These are phyloP conservation scores for Okamejei kenojei DNA, from an alignment of 2,797 vertebrate species.

Conservation along the genomic window DNA sequence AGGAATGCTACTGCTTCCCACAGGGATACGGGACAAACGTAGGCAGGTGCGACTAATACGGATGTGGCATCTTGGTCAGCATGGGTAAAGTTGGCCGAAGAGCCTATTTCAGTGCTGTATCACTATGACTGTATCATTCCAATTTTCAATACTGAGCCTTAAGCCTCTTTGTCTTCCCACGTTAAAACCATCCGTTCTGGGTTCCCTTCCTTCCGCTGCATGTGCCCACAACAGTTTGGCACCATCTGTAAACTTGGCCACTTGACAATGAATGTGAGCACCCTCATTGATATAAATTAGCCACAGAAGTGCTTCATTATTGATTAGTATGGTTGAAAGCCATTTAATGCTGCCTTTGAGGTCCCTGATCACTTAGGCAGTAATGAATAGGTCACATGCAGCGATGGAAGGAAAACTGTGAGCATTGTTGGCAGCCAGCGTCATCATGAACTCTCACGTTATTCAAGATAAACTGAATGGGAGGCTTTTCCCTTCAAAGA, in stretches of 20 bases:
- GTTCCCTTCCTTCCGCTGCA: neutral
- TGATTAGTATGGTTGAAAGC: neutral
- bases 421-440: neutral
- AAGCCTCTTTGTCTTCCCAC: neutral
- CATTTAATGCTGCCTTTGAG: neutral
- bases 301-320: neutral
- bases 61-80: no score
- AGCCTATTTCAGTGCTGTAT: no score
- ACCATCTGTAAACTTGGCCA: neutral
- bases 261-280: neutral
- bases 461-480: neutral
- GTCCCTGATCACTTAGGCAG: neutral
- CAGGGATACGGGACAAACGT: no score
- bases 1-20: neutral
- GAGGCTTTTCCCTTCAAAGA: neutral
- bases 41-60: no score
- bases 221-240: neutral
- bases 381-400: neutral
- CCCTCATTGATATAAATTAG: neutral
- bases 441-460: neutral
- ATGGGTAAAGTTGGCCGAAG: no score
- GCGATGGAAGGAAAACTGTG: neutral
- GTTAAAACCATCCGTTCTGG: neutral
- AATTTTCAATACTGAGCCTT: neutral
- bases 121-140: neutral